Evolutionary conservation across 2,888 invertebrate species (phyloP), one percentile per base, ranked within the genome.

Genomic region (Hyposoter dolosus): DNA sequence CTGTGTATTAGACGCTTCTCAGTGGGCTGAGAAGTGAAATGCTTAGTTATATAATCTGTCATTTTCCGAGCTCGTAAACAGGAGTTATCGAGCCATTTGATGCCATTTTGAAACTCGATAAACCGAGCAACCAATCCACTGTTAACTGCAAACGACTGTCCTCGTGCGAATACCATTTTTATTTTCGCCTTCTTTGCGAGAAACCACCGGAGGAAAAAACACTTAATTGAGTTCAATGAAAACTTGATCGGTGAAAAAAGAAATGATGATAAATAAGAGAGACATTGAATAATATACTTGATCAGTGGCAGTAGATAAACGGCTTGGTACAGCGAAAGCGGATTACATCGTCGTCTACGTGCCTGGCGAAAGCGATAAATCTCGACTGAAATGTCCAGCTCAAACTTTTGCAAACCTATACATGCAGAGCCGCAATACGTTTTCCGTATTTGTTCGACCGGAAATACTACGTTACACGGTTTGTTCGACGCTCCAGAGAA

Each of bases 361-460:
- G 63, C 50, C n/a, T 40, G 40, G 66, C 47, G 50, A 69, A 85
- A 68, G 68, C 82, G 50, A 83, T 66, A 72, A 65, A 76, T 40
- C n/a, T 19, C 28, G 3, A 32, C 32, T 10, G 3, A 28, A 63
- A 45, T 69, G 45, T 40, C 50, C 56, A 74, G 32, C 32, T 75
- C 40, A 40, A 72, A 74, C 43, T 76, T 65, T 79, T 65, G 65
- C 45, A 71, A 77, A 78, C 68, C 28, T 63, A 76, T 32, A 23
- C 71, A 28, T 28, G 28, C 28, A 83, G 65, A 71, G 47, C 12
- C 23, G 66, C 60, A 63, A 71, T 71, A 50, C 79, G 43, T 71
- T 80, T 85, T 72, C 66, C 45, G 85, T 85, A 80, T 83, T 85
- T 83, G 80, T 85, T 85, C 83, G 56, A 80, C 66, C 72, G 83